phyloP scores from a whole-genome alignment of 2,113 vertebrate species.

The Lycaon pictus region DNA sequence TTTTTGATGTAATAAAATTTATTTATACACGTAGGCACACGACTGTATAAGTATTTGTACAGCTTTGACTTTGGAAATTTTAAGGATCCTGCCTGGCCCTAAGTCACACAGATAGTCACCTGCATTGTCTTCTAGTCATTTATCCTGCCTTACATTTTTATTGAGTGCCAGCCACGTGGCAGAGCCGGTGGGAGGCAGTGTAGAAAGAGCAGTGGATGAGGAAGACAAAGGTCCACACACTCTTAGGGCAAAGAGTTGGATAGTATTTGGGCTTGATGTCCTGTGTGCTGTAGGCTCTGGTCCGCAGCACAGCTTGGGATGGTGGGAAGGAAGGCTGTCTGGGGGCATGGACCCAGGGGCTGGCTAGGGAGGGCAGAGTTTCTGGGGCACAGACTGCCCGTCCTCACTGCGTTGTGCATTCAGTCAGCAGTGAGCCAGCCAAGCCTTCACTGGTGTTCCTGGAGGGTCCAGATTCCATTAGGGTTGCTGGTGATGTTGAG shows the following conservation, averaged over 20 bases:
- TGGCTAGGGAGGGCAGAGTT: background rate
- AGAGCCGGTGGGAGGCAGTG: background rate
- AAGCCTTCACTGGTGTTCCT: too few relatives aligned
- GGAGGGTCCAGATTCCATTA: background rate
- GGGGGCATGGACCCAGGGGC: background rate
- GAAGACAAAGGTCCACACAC: background rate
- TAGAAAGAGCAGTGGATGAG: background rate
- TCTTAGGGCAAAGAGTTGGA: background rate
- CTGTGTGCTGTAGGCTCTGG: background rate
- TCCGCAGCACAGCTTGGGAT: background rate
- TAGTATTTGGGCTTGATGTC: too few relatives aligned
- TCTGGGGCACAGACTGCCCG: background rate
- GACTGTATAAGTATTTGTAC: background rate
- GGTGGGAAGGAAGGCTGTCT: background rate
- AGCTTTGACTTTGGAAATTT: background rate
- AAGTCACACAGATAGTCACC: background rate
- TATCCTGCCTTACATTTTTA: background rate
- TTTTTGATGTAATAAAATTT: background rate
- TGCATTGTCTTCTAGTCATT: background rate
- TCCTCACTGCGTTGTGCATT: background rate
- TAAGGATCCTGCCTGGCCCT: background rate
- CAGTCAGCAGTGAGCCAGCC: background rate
- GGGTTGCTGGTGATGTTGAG: background rate
- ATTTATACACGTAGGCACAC: background rate
- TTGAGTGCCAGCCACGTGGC: background rate